phyloP scores from a whole-genome alignment of 1,140 invertebrate species.

The Polypedilum vanderplanki region DNA sequence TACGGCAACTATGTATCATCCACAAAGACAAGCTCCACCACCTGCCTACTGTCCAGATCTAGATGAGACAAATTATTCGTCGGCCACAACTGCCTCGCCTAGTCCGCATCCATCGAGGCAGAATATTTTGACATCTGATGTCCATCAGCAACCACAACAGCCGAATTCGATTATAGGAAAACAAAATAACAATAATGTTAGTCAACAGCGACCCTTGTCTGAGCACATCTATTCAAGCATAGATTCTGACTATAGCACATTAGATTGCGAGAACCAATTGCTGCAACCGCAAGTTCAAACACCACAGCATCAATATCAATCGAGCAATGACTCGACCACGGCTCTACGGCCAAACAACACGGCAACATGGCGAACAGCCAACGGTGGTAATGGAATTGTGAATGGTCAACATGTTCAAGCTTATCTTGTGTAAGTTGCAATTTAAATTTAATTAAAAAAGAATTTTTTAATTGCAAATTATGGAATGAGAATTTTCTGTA shows the following conservation, averaged over 20 bases:
- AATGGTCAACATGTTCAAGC: slow-evolving; percentile 39
- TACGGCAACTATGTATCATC: slow-evolving; percentile 6
- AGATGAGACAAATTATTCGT: slow-evolving; percentile 55
- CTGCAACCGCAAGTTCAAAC: slow-evolving; percentile 14
- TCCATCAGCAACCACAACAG: slow-evolving; percentile 21
- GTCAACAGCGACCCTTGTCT: slow-evolving; percentile 55
- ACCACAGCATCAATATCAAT: slow-evolving; percentile 16
- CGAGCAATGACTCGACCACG: background rate
- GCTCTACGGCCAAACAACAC: background rate
- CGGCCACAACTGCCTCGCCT: slow-evolving; percentile 55
- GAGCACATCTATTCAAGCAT: slow-evolving; percentile 84
- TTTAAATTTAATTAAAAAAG: background rate
- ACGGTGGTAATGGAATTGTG: slow-evolving; percentile 32
- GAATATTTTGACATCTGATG: slow-evolving; percentile 16
- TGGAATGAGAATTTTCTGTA: slow-evolving; percentile 15
- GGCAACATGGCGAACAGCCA: slow-evolving; percentile 28
- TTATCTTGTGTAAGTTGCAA: slow-evolving; percentile 36
- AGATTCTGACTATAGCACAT: slow-evolving; percentile 65
- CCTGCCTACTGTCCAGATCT: slow-evolving; percentile 47
- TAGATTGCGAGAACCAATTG: slow-evolving; percentile 33
- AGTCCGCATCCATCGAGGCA: slow-evolving; percentile 47
- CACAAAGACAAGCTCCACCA: slow-evolving; percentile 41
- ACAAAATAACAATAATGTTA: background rate
- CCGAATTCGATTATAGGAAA: background rate
- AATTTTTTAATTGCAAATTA: background rate